Percentiles rank a stretch among this genome's conserved stretches.
Conservation (phyloP, 2,797 vertebrate genomes). For the Gallinago stenura region DNA sequence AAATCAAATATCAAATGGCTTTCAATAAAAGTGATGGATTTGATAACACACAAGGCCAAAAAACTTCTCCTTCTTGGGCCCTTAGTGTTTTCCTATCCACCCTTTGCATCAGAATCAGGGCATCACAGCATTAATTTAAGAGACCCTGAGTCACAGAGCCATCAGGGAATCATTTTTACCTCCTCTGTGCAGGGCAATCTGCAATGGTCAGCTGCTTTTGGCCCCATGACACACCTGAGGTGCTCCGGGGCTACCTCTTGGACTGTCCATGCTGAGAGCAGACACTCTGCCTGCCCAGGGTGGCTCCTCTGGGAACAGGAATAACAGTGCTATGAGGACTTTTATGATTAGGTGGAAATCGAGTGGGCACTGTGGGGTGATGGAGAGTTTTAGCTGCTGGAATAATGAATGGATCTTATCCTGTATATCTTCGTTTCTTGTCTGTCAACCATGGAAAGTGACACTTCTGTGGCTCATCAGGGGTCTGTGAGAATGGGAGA, state of each 20-base stretch:
- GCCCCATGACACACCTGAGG: background rate
- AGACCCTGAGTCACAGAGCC: background rate
- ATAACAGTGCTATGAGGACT: background rate
- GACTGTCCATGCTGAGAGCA: background rate
- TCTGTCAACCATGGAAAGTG: background rate
- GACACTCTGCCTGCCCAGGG: background rate
- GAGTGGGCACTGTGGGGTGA: background rate
- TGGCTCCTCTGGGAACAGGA: background rate
- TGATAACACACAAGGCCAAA: background rate
- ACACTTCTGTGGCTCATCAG: background rate
- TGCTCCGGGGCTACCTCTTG: accelerated
- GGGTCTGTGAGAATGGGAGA: background rate
- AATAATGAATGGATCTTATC: background rate
- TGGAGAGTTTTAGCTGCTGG: background rate
- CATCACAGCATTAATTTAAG: background rate
- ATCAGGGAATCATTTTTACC: background rate
- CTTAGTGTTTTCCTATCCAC: background rate
- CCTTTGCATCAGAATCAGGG: background rate
- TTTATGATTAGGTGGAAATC: background rate
- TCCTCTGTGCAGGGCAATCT: background rate
- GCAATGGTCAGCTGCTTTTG: background rate
- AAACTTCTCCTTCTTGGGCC: background rate
- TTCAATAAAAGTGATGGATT: background rate
- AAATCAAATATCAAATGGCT: background rate
- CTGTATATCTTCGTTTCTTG: background rate